Evolutionary conservation across 2,888 invertebrate genomes (phyloP).

Genomic region (Acanthosepion esculentum): DNA sequence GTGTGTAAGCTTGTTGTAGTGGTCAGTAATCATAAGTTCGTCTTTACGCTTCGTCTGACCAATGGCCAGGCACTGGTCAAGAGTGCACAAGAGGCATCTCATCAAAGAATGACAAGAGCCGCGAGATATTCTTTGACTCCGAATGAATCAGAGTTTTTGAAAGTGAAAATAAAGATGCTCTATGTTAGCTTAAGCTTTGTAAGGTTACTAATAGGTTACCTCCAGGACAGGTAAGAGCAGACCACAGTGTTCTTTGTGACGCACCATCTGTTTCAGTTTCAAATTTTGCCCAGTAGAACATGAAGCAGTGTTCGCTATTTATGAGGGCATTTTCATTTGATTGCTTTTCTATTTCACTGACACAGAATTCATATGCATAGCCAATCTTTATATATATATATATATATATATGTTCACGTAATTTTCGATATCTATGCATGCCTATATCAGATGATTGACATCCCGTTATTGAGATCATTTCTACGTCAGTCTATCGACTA

Average conservation of each 20-base stretch:
- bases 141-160: conserved; percentile 17
- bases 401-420: too few species aligned
- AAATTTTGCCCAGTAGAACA: neutral
- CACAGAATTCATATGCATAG: too few species aligned
- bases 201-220: neutral
- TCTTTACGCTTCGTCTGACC: neutral
- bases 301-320: too few species aligned
- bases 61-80: conserved; percentile 9
- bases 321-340: too few species aligned
- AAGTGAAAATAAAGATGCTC: conserved; percentile 33
- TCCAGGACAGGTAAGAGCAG: neutral
- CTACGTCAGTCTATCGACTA: too few species aligned
- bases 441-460: too few species aligned
- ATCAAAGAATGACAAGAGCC: conserved; percentile 33
- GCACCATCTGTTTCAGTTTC: neutral
- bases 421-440: too few species aligned
- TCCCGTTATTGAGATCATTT: too few species aligned
- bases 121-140: neutral
- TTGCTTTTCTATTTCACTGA: too few species aligned
- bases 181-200: neutral
- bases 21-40: neutral
- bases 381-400: too few species aligned
- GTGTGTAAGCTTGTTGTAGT: too few species aligned
- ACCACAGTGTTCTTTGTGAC: neutral
- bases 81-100: neutral